Base-by-base conservation (phyloP, 2,797 vertebrate species). In the Mormyrus proboscirostris region DNA sequence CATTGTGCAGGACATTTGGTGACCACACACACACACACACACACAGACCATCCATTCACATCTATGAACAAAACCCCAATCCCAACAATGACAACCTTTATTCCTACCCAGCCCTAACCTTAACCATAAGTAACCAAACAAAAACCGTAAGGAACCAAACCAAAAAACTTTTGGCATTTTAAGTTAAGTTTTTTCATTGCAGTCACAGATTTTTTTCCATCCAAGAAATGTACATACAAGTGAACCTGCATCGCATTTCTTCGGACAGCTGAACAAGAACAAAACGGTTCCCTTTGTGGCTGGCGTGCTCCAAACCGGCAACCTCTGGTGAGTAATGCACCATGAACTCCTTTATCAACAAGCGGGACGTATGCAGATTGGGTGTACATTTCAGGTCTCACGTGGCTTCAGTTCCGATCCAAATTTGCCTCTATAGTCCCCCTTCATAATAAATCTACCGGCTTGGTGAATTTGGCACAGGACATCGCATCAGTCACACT, bases 401-500 rank as follows among this genome's bases (percentile, higher is more conserved):
- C 4, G 38, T 8, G 38, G 73, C 33, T 79, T 84, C 82, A 84
- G 2, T 25, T 49, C 82, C 8, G 47, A 9, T 49, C 82, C 82
- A 84, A 84, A 12, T 19, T 9, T 9, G 82, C 47, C 44, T 50
- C 47, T 22, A 8, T n/a, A 84, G n/a, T 84, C n/a, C 10, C 47
- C 9, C 82, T 49, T 22, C 10, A 84, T 84, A 49, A 84, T 84
- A 84, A 84, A 84, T 49, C 41, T 50, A 51, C 82, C 22, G 19
- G 49, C 82, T 50, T 44, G 82, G 41, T 49, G 47, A 50, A 50
- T 50, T 84, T n/a, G 82, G 82, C 44, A 84, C 82, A 84, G 82
- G 44, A 84, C 82, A 50, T 50, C n/a, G n/a, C 73, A 79, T 79
- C 33, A 79, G 38, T 84, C 82, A 84, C 82, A 50, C 47, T 84